These are phyloP conservation scores for Limenitis arthemis DNA, from an alignment of 2,888 invertebrate species.

Conservation along the genomic window DNA sequence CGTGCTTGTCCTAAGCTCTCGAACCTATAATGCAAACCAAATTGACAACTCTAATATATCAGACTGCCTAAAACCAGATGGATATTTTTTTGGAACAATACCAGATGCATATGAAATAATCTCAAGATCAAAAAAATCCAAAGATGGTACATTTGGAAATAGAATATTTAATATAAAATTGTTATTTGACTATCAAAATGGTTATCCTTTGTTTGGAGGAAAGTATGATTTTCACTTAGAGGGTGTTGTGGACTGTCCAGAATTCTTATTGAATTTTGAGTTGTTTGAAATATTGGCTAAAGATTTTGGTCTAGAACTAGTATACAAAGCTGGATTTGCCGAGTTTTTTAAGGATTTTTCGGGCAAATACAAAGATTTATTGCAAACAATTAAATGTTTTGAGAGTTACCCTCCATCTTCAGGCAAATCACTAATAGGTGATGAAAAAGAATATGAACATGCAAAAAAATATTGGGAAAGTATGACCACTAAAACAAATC, in stretches of 20 bases:
- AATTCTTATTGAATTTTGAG: slow-evolving; percentile 96
- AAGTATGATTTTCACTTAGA: slow-evolving; percentile 97
- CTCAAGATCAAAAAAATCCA: slow-evolving; percentile 75
- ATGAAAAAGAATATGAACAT: slow-evolving; percentile 80
- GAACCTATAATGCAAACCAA: too few relatives aligned
- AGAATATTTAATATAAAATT: slow-evolving; percentile 83
- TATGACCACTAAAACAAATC: slow-evolving; percentile 45
- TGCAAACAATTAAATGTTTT: slow-evolving; percentile 85
- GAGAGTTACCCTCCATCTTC: slow-evolving; percentile 84
- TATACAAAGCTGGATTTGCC: slow-evolving; percentile 80
- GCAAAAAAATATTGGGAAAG: slow-evolving; percentile 73
- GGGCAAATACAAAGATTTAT: slow-evolving; percentile 59
- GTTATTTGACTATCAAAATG: slow-evolving; percentile 73
- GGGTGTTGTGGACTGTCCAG: slow-evolving; percentile 98
- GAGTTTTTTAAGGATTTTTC: slow-evolving; percentile 81
- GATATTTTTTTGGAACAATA: slow-evolving; percentile 97
- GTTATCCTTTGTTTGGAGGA: slow-evolving; percentile 92
- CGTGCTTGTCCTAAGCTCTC: too few relatives aligned
- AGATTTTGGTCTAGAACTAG: slow-evolving; percentile 79
- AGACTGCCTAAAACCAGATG: slow-evolving; percentile 90
- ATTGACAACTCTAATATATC: slow-evolving; percentile 94
- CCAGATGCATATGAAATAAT: slow-evolving; percentile 95
- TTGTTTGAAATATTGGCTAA: slow-evolving; percentile 81
- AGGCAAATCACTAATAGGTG: slow-evolving; percentile 69
- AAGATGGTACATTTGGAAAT: slow-evolving; percentile 80